Conservation (phyloP, 2,888 invertebrate genomes). For the Drosophila histrio region DNA sequence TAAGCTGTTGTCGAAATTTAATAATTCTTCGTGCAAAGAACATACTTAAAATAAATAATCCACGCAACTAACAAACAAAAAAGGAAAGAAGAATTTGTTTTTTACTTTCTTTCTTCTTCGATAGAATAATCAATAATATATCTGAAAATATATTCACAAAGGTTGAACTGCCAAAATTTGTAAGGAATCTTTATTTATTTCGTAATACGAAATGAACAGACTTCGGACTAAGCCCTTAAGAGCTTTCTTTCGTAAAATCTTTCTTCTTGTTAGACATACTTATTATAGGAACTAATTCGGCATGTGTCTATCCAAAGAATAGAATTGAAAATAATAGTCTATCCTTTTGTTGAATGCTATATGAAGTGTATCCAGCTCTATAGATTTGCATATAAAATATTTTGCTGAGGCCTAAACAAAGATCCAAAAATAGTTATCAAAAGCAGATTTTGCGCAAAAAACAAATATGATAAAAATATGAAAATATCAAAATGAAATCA, state of each 20-base stretch:
- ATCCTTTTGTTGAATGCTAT: neutral
- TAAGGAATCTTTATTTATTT: neutral
- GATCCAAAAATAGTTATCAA: slow-evolving; percentile 29
- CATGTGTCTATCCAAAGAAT: neutral
- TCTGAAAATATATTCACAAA: too few relatives aligned
- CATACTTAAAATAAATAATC: too few relatives aligned
- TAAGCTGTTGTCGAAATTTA: too few relatives aligned
- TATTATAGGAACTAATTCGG: neutral
- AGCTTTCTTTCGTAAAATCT: neutral
- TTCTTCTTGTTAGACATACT: neutral
- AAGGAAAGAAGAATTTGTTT: too few relatives aligned
- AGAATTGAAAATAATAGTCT: neutral
- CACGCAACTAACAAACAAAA: too few relatives aligned
- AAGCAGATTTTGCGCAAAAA: slow-evolving; percentile 1
- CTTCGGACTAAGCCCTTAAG: neutral
- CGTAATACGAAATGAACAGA: neutral
- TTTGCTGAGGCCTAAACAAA: slow-evolving; percentile 14
- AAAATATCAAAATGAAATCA: slow-evolving; percentile 25
- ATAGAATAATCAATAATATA: too few relatives aligned
- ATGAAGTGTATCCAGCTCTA: neutral
- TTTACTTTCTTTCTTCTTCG: too few relatives aligned
- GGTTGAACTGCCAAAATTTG: neutral
- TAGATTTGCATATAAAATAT: slow-evolving; percentile 14
- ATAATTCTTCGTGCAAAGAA: too few relatives aligned
- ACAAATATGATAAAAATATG: neutral